Conservation (phyloP, 2,113 vertebrate genomes). For the Forbesichthys agassizii region DNA sequence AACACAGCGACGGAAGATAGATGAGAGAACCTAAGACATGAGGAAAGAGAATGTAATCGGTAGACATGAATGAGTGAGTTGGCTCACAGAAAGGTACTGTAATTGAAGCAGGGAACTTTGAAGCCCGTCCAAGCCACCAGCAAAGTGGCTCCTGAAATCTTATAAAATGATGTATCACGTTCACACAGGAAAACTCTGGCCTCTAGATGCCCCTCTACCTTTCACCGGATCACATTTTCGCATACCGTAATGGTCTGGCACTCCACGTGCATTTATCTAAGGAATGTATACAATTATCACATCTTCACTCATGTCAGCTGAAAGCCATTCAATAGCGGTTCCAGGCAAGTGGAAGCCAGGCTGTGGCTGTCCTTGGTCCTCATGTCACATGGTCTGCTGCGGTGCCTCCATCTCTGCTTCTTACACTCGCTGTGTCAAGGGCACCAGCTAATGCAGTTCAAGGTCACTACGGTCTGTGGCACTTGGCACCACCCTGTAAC, state of each 20-base stretch:
- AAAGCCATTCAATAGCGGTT: not conserved
- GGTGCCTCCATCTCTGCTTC: too few relatives aligned
- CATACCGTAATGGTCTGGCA: conserved; percentile 1
- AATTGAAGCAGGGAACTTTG: conserved; percentile 4
- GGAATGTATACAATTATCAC: conserved; percentile 4
- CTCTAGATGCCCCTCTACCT: not conserved
- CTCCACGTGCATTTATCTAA: not conserved
- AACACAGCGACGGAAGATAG: not conserved
- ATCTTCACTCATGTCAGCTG: not conserved
- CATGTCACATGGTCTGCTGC: too few relatives aligned
- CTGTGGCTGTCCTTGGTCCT: not conserved
- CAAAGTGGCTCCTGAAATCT: not conserved
- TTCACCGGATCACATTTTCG: not conserved
- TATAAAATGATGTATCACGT: not conserved
- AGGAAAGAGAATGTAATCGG: not conserved
- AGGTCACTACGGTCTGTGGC: too few relatives aligned
- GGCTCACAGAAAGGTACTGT: not conserved
- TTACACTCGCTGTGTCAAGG: too few relatives aligned
- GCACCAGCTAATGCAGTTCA: too few relatives aligned
- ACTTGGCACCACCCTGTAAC: too few relatives aligned
- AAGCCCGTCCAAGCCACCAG: not conserved
- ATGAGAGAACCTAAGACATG: not conserved
- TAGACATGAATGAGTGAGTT: not conserved
- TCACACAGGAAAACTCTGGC: conserved; percentile 5
- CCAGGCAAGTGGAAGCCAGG: not conserved